Conservation (phyloP, 2,113 vertebrate genomes). For the Notarius lentiginosus region DNA sequence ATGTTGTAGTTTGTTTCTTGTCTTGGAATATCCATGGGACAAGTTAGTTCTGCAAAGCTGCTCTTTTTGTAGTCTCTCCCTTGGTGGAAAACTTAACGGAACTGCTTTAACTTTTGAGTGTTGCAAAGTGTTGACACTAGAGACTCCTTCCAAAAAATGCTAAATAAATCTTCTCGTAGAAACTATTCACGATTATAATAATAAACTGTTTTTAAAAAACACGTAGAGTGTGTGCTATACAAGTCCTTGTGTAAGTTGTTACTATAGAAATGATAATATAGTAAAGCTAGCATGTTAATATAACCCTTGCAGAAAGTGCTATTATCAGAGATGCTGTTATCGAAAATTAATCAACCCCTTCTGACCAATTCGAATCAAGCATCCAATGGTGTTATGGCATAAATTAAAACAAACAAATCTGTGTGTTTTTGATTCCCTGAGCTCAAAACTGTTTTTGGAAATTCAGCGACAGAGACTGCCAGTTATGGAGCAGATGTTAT, state of each 20-base stretch:
- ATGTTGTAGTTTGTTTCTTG: not conserved
- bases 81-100: not conserved
- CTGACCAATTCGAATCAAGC: not conserved
- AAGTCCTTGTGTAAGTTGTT: not conserved
- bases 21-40: not conserved
- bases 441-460: not conserved
- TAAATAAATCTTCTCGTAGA: not conserved
- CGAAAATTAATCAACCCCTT: not conserved
- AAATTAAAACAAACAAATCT: not conserved
- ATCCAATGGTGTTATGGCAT: not conserved
- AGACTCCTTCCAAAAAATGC: not conserved
- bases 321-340: not conserved
- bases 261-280: not conserved
- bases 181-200: not conserved
- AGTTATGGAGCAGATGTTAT: slow-evolving; percentile 13
- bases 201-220: not conserved
- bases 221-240: not conserved
- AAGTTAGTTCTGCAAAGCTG: not conserved
- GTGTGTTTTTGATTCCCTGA: not conserved
- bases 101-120: not conserved
- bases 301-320: not conserved
- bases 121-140: not conserved
- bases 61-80: not conserved
- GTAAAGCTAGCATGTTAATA: not conserved
- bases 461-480: not conserved